These are phyloP conservation scores for Aphrophora alni DNA, from an alignment of 2,888 invertebrate genomes.

Conservation along the genomic window DNA sequence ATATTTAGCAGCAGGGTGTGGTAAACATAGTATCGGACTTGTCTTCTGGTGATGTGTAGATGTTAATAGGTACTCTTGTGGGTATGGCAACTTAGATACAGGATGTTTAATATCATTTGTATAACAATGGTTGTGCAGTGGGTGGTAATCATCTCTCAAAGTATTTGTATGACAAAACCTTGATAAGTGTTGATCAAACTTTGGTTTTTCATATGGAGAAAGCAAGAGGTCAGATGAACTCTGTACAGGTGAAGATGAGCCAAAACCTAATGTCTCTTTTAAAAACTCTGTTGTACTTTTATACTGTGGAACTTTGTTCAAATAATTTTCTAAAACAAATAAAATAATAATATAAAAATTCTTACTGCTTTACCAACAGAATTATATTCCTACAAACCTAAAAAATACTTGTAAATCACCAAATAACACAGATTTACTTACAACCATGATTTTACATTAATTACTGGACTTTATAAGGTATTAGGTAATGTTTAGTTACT, in stretches of 20 bases:
- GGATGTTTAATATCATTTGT: not conserved
- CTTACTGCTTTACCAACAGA: too few species aligned
- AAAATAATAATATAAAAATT: too few species aligned
- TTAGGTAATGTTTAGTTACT: too few species aligned
- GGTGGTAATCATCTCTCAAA: not conserved
- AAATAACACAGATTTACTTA: too few species aligned
- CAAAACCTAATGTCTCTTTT: not conserved
- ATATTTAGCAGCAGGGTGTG: not conserved
- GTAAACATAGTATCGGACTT: not conserved
- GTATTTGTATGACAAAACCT: not conserved
- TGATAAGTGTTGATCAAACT: not conserved
- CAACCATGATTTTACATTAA: too few species aligned
- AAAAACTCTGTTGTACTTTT: not conserved
- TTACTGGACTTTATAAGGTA: too few species aligned
- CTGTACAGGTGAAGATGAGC: not conserved
- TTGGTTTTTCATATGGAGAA: not conserved
- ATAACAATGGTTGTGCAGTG: not conserved
- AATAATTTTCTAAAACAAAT: not conserved
- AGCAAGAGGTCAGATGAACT: not conserved
- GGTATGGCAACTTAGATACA: not conserved
- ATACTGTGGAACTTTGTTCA: not conserved
- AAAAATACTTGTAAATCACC: too few species aligned
- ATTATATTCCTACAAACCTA: too few species aligned
- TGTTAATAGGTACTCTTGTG: not conserved
- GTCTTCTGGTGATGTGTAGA: not conserved